Evolutionary conservation across 2,888 invertebrate genomes (phyloP), one percentile per base, ranked within the genome.

Genomic region (Morinoia aosen): DNA sequence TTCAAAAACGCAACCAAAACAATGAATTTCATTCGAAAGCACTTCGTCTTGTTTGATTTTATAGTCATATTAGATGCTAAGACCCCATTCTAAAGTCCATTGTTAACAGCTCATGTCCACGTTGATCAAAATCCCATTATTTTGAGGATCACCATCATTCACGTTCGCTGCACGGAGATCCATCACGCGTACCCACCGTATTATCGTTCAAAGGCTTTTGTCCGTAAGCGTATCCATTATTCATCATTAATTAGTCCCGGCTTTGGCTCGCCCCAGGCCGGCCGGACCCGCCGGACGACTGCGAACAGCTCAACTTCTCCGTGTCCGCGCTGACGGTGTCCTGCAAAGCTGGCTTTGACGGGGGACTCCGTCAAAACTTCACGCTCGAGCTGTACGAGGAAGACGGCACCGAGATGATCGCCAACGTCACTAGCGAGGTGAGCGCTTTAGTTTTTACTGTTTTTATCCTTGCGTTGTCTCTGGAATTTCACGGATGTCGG

Each of bases 311-410:
- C 40, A 95, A 95, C 95, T 58, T 95, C 61, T 95, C 95, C 61
- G 58, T 76, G 7, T 61, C 58, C 61, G 58, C 64, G 19, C 39
- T 95, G 14, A 76, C 40, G 39, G 95, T 95, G 10, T 14, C 33
- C 11, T 95, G 95, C 64, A 76, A 95, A 16, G 61, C 95, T 95
- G 95, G 95, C n/a, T 95, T 95, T 58, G 64, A 95, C 33, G 95
- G 95, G 12, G 95, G 95, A 8, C 40, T 95, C 40, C 48, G 25
- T 0, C 95, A 95, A 48, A 76, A 64, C 25, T 95, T 95, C 64
- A 95, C 95, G 40, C 58, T 95, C n/a, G 61, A 95, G 64, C 14
- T 95, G 11, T 95, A 64, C 40, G 95, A 95, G 16, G 64, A 76
- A 40, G 14, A 58, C 16, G 14, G 64, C 39, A 25, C 48, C 33